Evolutionary conservation across 2,888 invertebrate genomes (phyloP), one percentile per base, ranked within the genome.

Genomic region (Volucella zonaria): DNA sequence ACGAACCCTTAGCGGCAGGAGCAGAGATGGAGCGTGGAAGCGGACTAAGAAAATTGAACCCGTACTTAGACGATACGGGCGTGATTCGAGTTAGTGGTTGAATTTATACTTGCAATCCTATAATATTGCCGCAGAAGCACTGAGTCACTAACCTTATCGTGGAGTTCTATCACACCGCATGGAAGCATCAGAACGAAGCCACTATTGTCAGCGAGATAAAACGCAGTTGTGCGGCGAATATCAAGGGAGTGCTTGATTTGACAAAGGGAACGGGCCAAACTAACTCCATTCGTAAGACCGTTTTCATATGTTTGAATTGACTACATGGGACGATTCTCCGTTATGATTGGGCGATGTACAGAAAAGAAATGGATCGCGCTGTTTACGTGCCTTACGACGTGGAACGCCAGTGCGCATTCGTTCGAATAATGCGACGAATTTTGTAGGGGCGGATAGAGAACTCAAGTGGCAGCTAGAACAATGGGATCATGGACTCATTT

Each of bases 231-330:
- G 6, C 14, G 51, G 40, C 51, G 12, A 8, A 40, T 51, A 8
- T 58, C 59, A 1, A 59, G 51, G 10, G 45, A 15, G 12, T 71
- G 70, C 47, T 38, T 42, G 45, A 15, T 45, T 45, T 52, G 52
- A 18, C 51, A 67, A 73, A 66, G 12, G 3, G 14, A 61, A 11
- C 8, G 42, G 9, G 67, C 49, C 2, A 47, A 66, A 9, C 18
- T 79, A 6, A 70, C 79, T 1, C 82, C 76, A 2, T 73, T 73
- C 31, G 54, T 67, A 14, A 14, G 45, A 43, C 79, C 82, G 8
- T 86, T 85, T 31, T 58, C 77, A 3, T 78, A 87, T 47, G 81
- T 77, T 10, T 85, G 83, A 15, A 10, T 85, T 8, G 86, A 86
- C 15, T 81, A 61, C 42, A 81, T 67, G 23, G 74, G 81, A 18